phyloP scores from a whole-genome alignment of 53 echinoderm and acorn worm genomes.

The Echinometra lucunter region DNA sequence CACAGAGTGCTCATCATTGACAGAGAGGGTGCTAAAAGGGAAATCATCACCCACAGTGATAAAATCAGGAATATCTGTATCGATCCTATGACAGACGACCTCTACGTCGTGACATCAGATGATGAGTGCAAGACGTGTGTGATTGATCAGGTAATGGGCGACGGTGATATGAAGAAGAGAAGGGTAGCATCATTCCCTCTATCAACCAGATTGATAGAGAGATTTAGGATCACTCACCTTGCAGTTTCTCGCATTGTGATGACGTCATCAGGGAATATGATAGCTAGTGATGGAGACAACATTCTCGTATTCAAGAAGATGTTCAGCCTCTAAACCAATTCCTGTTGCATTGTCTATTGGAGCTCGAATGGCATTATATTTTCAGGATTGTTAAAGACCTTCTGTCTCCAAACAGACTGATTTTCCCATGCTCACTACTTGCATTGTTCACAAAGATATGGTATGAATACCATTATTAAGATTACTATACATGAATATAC shows the following conservation, averaged over 20 bases:
- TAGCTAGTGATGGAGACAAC: neutral
- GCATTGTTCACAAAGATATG: too few species aligned
- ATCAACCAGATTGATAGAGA: neutral
- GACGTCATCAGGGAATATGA: slow-evolving; percentile 12
- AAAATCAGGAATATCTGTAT: neutral
- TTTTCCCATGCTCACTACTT: too few species aligned
- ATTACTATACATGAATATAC: too few species aligned
- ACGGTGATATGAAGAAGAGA: slow-evolving; percentile 13
- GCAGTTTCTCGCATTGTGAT: neutral
- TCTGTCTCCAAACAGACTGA: too few species aligned
- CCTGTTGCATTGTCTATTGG: neutral
- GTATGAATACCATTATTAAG: too few species aligned
- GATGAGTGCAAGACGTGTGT: too few species aligned
- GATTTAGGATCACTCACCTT: neutral
- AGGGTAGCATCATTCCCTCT: slow-evolving; percentile 8
- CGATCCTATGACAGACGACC: slow-evolving; percentile 53
- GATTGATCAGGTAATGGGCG: slow-evolving; percentile 34
- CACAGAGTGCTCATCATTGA: neutral
- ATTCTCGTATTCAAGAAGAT: neutral
- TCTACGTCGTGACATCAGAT: slow-evolving; percentile 44
- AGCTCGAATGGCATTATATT: too few species aligned
- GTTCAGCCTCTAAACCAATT: neutral
- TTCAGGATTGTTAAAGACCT: too few species aligned
- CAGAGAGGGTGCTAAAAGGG: slow-evolving; percentile 13
- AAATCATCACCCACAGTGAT: slow-evolving; percentile 46